Percentiles rank a stretch among this genome's conserved stretches.
These are phyloP conservation scores for Pseudobourletiella spinata DNA, from an alignment of 1,140 invertebrate species.

Conservation along the genomic window DNA sequence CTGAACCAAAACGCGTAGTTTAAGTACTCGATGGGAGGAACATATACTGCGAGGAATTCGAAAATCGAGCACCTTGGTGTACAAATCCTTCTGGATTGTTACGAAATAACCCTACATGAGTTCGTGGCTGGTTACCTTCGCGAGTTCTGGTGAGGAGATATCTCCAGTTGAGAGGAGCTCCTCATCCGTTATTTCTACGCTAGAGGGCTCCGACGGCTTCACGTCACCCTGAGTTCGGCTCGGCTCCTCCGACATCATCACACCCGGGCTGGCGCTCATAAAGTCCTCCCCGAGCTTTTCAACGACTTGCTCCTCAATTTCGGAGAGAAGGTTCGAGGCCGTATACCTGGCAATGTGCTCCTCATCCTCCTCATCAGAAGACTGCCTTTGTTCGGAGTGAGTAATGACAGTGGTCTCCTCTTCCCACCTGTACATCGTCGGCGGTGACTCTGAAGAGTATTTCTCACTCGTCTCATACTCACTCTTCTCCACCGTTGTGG, in stretches of 20 bases:
- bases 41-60: too few species aligned
- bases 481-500: conserved; percentile 17
- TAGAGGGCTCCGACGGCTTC: conserved; percentile 46
- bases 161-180: conserved; percentile 55
- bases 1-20: too few species aligned
- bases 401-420: not conserved
- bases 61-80: too few species aligned
- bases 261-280: not conserved
- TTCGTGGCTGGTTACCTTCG: conserved; percentile 33
- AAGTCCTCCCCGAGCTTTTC: conserved; percentile 10
- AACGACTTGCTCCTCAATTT: conserved; percentile 25
- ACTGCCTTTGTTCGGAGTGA: not conserved
- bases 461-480: conserved; percentile 25
- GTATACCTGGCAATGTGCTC: conserved; percentile 11
- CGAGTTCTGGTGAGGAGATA: conserved; percentile 55
- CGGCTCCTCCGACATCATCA: not conserved
- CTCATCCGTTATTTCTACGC: conserved; percentile 60
- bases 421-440: not conserved
- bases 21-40: too few species aligned
- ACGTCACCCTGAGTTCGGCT: not conserved
- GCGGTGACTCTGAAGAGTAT: not conserved
- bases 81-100: too few species aligned
- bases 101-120: too few species aligned
- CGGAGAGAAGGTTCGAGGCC: conserved; percentile 8
- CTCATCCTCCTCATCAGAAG: conserved; percentile 15